Conservation (phyloP, 1,140 invertebrate genomes). For the Trigoniulus corallinus region DNA sequence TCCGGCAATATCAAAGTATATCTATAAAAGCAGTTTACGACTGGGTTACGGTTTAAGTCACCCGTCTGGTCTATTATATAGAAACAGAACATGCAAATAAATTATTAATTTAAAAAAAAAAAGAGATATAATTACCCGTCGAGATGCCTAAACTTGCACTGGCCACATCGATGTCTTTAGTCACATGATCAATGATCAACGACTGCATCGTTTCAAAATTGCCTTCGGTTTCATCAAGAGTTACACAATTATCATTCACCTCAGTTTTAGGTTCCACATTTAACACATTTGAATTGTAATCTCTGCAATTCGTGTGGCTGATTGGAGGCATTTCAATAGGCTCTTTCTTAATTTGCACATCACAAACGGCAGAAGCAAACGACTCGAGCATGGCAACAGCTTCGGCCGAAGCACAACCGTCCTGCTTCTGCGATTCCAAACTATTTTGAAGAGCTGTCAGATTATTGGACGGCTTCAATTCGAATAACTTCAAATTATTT, state of each 20-base stretch:
- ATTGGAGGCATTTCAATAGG: too few species aligned
- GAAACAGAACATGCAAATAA: background rate
- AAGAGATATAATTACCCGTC: slow-evolving; percentile 44
- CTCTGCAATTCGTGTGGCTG: too few species aligned
- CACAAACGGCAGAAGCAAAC: too few species aligned
- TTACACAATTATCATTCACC: too few species aligned
- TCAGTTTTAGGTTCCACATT: too few species aligned
- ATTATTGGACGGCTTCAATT: background rate
- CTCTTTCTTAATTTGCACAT: too few species aligned
- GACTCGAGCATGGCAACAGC: background rate
- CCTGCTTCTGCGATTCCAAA: background rate
- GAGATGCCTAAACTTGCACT: slow-evolving; percentile 68
- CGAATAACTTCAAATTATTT: too few species aligned
- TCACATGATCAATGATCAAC: slow-evolving; percentile 66
- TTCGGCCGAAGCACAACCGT: background rate
- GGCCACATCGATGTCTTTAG: slow-evolving; percentile 64
- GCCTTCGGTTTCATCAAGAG: background rate
- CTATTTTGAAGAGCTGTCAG: background rate
- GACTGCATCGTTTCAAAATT: slow-evolving; percentile 65
- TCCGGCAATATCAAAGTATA: too few species aligned
- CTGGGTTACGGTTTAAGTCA: too few species aligned
- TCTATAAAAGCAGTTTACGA: too few species aligned
- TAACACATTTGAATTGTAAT: too few species aligned
- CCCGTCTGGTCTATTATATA: too few species aligned
- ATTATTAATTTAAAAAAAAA: background rate